phyloP scores from a whole-genome alignment of 2,888 invertebrate species.

The Rhaphigaster nebulosa region DNA sequence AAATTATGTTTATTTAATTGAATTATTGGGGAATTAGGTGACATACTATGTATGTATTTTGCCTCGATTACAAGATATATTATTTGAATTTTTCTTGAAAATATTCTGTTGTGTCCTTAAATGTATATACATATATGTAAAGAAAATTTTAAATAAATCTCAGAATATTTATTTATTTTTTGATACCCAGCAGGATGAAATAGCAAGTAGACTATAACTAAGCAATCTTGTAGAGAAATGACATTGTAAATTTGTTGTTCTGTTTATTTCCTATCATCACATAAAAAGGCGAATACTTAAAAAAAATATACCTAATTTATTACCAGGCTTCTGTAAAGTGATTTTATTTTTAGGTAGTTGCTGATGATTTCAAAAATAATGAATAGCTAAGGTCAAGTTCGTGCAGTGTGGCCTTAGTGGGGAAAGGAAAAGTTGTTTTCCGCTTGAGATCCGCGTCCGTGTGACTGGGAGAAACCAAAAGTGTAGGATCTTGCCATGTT shows the following conservation, averaged over 20 bases:
- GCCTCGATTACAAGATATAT: too few species aligned
- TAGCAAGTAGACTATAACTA: too few species aligned
- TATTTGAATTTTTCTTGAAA: too few species aligned
- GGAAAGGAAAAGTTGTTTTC: conserved; percentile 46
- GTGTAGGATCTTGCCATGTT: conserved; percentile 9
- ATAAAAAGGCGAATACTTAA: not conserved
- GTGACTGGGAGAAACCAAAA: conserved; percentile 2
- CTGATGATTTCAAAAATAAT: conserved; percentile 12
- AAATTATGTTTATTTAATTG: too few species aligned
- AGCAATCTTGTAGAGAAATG: too few species aligned
- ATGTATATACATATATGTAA: too few species aligned
- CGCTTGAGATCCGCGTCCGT: conserved; percentile 27
- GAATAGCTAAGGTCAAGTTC: conserved; percentile 33
- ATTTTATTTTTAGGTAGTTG: conserved; percentile 1
- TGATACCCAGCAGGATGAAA: too few species aligned
- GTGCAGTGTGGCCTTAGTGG: not conserved
- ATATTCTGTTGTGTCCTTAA: too few species aligned
- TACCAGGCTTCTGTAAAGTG: not conserved
- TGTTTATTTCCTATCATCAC: not conserved
- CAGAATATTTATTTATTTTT: too few species aligned
- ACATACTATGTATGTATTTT: too few species aligned
- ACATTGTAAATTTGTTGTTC: not conserved
- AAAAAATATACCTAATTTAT: not conserved
- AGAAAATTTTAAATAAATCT: too few species aligned
- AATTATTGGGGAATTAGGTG: too few species aligned